These are phyloP conservation scores for Osmerus mordax DNA, from an alignment of 2,113 vertebrate genomes.

Conservation along the genomic window DNA sequence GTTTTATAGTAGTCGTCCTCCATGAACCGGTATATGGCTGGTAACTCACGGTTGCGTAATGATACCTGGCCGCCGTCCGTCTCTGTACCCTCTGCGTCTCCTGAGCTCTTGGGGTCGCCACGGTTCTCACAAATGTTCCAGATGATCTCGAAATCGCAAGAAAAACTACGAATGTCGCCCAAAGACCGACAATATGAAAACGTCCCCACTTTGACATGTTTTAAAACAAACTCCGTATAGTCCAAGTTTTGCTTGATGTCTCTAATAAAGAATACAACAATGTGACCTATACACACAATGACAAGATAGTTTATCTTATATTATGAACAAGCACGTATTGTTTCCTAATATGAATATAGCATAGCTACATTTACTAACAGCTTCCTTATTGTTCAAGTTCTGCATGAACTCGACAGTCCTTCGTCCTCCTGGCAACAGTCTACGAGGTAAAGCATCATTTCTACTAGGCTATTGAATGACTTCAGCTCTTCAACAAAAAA, in stretches of 20 bases:
- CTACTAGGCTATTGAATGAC: not conserved
- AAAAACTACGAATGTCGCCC: not conserved
- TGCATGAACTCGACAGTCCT: too few relatives aligned
- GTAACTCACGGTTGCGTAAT: not conserved
- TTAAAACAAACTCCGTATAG: not conserved
- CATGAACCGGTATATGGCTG: not conserved
- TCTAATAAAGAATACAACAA: too few relatives aligned
- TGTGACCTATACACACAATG: too few relatives aligned
- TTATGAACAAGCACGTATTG: too few relatives aligned
- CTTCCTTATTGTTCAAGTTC: too few relatives aligned
- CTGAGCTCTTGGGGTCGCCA: not conserved
- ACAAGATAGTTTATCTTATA: too few relatives aligned
- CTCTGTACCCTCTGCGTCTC: not conserved
- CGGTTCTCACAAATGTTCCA: not conserved
- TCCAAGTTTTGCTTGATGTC: too few relatives aligned
- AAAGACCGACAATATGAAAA: not conserved
- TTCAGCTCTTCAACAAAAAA: not conserved
- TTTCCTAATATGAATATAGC: too few relatives aligned
- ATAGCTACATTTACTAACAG: too few relatives aligned
- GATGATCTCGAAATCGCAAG: not conserved
- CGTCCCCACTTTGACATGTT: not conserved
- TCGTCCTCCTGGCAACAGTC: too few relatives aligned
- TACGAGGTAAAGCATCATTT: not conserved
- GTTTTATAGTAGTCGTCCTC: not conserved
- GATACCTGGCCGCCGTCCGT: not conserved